Base-by-base conservation (phyloP, 2,113 vertebrate species). In the Esox niger region DNA sequence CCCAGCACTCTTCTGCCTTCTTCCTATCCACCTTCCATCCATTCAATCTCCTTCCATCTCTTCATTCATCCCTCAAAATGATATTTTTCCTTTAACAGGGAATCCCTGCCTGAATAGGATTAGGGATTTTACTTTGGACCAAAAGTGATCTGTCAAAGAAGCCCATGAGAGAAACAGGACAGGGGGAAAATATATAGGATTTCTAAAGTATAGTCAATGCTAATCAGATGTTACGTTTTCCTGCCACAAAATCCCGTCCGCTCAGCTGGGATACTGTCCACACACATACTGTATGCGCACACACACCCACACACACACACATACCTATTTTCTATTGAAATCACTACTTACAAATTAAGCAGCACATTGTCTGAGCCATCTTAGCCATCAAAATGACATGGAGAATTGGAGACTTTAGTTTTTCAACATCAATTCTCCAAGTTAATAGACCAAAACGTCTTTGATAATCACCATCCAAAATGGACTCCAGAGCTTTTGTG, bases 51-150 rank as follows among this genome's bases (percentile, higher is more conserved):
- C 54, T n/a, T 64, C 63, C 38, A 31, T 66, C 29, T 52, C 62
- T 67, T 31, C 46, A 54, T 55, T 59, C 46, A 33, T 31, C 26
- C 20, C 49, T 46, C 23, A 52, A 31, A 63, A 29, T 4, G 32
- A 29, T 21, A 30, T 13, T 33, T 62, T 73, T 30, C 60, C 57
- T 69, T 20, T 31, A 47, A 38, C 32, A 63, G 72, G 73, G 66
- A 78, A 78, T 71, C 78, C 75, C 69, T 21, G 64, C 64, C 66
- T 57, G 30, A 38, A 65, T 52, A 56, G 52, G 52, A 74, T 74
- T 66, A 57, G 65, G 73, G 78, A 69, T 71, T 81, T 84, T 84
- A 73, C 84, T 75, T 43, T 55, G 60, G 38, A 68, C 59, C 71
- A 58, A 11, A 62, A 71, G 68, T 75, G 32, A 75, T 82, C 64